A percentile compares a stretch with the other conserved stretches of the same genome.
phyloP scores from a whole-genome alignment of 2,797 vertebrate genomes.

The Hippopotamyrus pictus region DNA sequence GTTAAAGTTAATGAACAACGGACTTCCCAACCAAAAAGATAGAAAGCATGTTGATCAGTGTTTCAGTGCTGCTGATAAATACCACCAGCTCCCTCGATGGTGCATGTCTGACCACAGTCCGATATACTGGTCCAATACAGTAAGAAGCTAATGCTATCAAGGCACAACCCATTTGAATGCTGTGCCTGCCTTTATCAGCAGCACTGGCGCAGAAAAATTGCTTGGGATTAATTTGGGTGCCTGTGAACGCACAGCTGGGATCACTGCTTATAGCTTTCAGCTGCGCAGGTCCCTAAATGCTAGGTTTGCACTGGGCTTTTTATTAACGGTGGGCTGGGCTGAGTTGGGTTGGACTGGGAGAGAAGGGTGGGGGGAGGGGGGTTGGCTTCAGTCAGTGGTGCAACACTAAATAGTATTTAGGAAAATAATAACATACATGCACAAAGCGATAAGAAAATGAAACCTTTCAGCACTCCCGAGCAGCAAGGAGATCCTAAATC shows the following conservation, averaged over 20 bases:
- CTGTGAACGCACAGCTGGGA: slow-evolving; percentile 55
- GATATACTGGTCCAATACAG: slow-evolving; percentile 51
- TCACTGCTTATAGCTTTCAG: slow-evolving; percentile 56
- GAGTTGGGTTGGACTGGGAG: slow-evolving; percentile 36
- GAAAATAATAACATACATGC: slow-evolving; percentile 56
- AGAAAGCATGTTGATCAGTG: neutral
- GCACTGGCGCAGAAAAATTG: slow-evolving; percentile 66
- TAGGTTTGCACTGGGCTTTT: slow-evolving; percentile 39
- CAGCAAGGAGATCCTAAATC: slow-evolving; percentile 35
- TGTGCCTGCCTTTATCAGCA: slow-evolving; percentile 58
- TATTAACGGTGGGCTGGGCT: slow-evolving; percentile 53
- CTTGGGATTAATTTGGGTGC: slow-evolving; percentile 62
- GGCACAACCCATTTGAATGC: slow-evolving; percentile 59
- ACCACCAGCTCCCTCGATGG: slow-evolving; percentile 38
- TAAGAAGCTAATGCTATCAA: slow-evolving; percentile 62
- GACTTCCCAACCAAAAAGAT: neutral
- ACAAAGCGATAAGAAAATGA: slow-evolving; percentile 60
- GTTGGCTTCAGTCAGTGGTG: slow-evolving; percentile 44
- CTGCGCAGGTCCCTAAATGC: slow-evolving; percentile 48
- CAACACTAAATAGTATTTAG: slow-evolving; percentile 57
- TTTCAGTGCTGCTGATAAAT: slow-evolving; percentile 35
- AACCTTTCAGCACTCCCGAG: slow-evolving; percentile 40
- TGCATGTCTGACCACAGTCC: slow-evolving; percentile 54
- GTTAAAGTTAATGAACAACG: neutral
- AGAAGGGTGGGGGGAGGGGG: slow-evolving; percentile 17